These are phyloP conservation scores for Ceyx cyanopectus DNA, from an alignment of 2,113 vertebrate species.

Conservation along the genomic window DNA sequence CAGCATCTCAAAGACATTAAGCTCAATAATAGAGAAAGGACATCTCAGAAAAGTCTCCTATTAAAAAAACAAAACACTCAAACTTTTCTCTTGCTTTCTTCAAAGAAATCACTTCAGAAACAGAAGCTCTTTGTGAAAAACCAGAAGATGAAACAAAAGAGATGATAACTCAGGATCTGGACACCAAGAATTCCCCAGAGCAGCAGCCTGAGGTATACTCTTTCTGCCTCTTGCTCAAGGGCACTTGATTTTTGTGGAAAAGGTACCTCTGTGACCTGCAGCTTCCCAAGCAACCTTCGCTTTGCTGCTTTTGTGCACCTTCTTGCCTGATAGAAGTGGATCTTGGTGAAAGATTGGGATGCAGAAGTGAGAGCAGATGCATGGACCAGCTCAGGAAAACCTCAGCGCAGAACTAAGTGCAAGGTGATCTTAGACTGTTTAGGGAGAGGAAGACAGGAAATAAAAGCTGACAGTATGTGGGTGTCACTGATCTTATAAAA, in stretches of 20 bases:
- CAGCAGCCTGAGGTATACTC: slow-evolving; percentile 64
- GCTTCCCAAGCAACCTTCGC: background rate
- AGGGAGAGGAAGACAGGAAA: background rate
- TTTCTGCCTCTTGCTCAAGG: background rate
- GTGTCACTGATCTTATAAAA: background rate
- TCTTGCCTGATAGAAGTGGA: background rate
- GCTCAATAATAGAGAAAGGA: background rate
- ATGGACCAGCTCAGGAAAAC: background rate
- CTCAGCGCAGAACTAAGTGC: background rate
- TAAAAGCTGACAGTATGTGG: background rate
- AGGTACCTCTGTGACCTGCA: background rate
- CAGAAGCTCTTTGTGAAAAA: slow-evolving; percentile 91
- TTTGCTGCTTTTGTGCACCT: background rate
- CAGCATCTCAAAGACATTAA: background rate
- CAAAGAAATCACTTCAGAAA: slow-evolving; percentile 94
- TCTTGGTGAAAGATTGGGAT: background rate
- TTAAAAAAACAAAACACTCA: background rate
- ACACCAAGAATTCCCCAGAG: slow-evolving; percentile 13
- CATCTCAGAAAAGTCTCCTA: background rate
- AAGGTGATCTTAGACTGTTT: background rate
- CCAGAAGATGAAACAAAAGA: slow-evolving; percentile 88
- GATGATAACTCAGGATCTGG: slow-evolving; percentile 44
- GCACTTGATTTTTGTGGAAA: background rate
- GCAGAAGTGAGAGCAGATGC: background rate
- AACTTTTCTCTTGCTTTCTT: background rate